Evolutionary conservation across 2,888 invertebrate species (phyloP).

Genomic region (Melolontha melolontha): DNA sequence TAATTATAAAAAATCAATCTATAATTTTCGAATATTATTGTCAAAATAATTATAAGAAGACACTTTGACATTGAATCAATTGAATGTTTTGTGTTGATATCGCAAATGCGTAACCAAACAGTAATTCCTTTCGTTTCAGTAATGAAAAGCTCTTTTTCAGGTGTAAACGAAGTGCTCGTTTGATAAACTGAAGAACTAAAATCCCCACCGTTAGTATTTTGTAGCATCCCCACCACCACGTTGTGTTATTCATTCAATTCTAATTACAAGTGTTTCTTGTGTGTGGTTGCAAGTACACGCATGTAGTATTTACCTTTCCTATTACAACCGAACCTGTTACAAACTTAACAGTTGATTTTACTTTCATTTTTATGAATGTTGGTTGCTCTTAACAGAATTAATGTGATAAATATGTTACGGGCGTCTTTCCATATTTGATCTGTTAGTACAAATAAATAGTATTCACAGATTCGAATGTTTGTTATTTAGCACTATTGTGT

Average conservation of each 20-base stretch:
- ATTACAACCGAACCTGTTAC: constrained; percentile 36
- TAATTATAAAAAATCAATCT: neutral
- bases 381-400: constrained; percentile 16
- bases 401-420: constrained; percentile 15
- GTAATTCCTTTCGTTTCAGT: constrained; percentile 12
- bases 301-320: constrained; percentile 24
- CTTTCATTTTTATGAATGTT: constrained; percentile 34
- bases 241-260: constrained; percentile 34
- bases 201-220: constrained; percentile 34
- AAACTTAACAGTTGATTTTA: constrained; percentile 13
- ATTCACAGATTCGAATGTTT: constrained; percentile 12
- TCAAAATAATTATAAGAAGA: neutral
- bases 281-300: neutral
- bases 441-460: constrained; percentile 15
- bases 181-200: constrained; percentile 36
- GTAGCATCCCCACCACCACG: constrained; percentile 33
- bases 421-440: constrained; percentile 11
- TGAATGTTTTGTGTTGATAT: neutral
- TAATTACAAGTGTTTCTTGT: constrained; percentile 35
- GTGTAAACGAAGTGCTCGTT: constrained; percentile 29
- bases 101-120: neutral
- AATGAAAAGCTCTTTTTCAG: constrained; percentile 38
- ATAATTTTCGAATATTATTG: neutral
- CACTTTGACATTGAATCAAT: constrained; percentile 5
- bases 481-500: constrained; percentile 21